These are phyloP conservation scores for Drosophila bunnanda DNA, from an alignment of 2,888 invertebrate species.

Conservation along the genomic window DNA sequence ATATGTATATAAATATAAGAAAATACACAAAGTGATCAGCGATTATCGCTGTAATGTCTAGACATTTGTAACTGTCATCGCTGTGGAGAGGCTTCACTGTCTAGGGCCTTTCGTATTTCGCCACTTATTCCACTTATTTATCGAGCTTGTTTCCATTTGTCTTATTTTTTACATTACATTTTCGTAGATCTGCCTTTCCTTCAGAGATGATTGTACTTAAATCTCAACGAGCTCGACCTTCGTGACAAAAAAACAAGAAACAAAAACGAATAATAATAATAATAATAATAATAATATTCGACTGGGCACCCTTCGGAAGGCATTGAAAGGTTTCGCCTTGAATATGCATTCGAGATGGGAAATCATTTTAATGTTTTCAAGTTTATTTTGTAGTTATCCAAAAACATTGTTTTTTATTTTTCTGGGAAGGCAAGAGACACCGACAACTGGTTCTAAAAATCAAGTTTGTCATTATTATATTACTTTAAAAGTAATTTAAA, in stretches of 20 bases:
- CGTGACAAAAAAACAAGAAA: conserved; percentile 20
- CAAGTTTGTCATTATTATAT: not conserved
- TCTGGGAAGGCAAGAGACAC: conserved; percentile 51
- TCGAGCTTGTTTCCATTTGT: conserved; percentile 33
- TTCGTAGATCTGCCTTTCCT: conserved; percentile 4
- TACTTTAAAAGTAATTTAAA: not conserved
- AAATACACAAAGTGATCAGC: conserved; percentile 1
- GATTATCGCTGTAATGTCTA: conserved; percentile 29
- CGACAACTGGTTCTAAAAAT: conserved; percentile 57
- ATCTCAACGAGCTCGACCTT: conserved; percentile 40
- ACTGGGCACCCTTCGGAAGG: conserved; percentile 61
- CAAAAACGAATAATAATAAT: not conserved
- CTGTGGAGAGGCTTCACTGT: not conserved
- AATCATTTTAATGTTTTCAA: conserved; percentile 58
- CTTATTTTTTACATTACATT: conserved; percentile 7
- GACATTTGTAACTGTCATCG: conserved; percentile 31
- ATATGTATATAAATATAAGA: not conserved
- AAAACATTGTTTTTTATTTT: conserved; percentile 18
- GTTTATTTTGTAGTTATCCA: conserved; percentile 26
- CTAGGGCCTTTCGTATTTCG: not conserved
- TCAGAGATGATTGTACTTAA: conserved; percentile 25
- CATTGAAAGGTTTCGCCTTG: conserved; percentile 75
- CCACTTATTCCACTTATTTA: conserved; percentile 42
- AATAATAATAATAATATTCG: conserved; percentile 13
- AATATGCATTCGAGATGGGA: conserved; percentile 72